These are phyloP conservation scores for Microchirus variegatus DNA, from an alignment of 2,797 vertebrate species.

Conservation along the genomic window DNA sequence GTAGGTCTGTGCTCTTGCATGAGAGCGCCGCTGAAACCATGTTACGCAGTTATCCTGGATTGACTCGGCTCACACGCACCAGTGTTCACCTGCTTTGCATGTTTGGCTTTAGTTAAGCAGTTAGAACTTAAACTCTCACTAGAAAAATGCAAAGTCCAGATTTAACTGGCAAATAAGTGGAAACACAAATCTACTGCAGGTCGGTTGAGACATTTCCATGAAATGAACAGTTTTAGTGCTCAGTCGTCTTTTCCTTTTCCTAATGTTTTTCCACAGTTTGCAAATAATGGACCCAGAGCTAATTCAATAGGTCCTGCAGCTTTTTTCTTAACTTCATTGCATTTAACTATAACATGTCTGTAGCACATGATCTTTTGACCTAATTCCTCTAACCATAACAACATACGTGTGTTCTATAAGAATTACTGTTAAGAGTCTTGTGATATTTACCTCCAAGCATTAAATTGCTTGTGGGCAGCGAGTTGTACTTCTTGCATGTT, in stretches of 20 bases:
- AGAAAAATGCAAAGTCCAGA: conserved; percentile 14
- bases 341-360: too few relatives aligned
- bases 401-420: too few relatives aligned
- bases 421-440: too few relatives aligned
- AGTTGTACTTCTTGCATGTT: too few relatives aligned
- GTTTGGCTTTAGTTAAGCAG: conserved; percentile 7
- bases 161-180: conserved; percentile 2
- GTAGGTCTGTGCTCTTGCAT: conserved; percentile 75
- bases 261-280: conserved; percentile 1
- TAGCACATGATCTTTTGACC: too few relatives aligned
- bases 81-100: conserved; percentile 31
- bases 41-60: neutral
- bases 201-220: neutral
- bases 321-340: neutral
- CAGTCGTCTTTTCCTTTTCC: neutral
- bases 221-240: neutral
- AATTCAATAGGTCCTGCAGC: neutral
- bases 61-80: neutral
- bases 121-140: conserved; percentile 5
- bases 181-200: neutral
- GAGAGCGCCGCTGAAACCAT: neutral
- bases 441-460: too few relatives aligned
- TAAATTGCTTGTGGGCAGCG: too few relatives aligned
- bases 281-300: neutral
- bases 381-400: too few relatives aligned